Percentiles rank a stretch among this genome's conserved stretches.
Evolutionary conservation across 2,888 invertebrate species (phyloP).

Genomic region (Leptarthrus brevirostris): DNA sequence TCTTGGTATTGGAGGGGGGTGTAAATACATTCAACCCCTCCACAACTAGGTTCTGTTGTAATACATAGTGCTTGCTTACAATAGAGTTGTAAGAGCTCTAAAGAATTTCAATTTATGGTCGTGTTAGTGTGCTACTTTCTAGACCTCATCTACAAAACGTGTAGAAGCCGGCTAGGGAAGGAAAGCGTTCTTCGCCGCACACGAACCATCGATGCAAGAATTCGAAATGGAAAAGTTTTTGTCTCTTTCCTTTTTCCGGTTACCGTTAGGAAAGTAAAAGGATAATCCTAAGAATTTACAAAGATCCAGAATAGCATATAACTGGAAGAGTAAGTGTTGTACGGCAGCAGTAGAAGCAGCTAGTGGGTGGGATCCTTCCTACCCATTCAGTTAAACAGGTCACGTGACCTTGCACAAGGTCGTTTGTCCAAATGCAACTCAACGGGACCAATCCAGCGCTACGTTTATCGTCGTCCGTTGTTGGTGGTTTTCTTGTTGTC

Average conservation of each 20-base stretch:
- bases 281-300: constrained; percentile 12
- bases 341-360: background rate
- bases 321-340: background rate
- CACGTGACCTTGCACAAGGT: constrained; percentile 51
- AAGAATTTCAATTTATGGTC: background rate
- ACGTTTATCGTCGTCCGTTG: too few relatives aligned
- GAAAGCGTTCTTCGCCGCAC: constrained; percentile 15
- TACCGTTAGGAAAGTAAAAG: constrained; percentile 44
- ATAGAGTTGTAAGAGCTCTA: background rate
- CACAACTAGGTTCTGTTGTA: too few relatives aligned
- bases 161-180: constrained; percentile 10
- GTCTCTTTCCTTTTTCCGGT: constrained; percentile 25
- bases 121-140: constrained; percentile 40
- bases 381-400: constrained; percentile 40
- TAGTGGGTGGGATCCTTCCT: background rate
- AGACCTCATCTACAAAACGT: background rate
- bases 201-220: background rate
- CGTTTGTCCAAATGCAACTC: constrained; percentile 47
- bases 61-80: too few relatives aligned
- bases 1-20: background rate
- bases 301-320: background rate
- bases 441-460: background rate
- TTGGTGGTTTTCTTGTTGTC: too few relatives aligned
- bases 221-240: background rate
- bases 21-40: background rate